Evolutionary conservation across 2,113 vertebrate genomes (phyloP).

Genomic region (Gambusia holbrooki): DNA sequence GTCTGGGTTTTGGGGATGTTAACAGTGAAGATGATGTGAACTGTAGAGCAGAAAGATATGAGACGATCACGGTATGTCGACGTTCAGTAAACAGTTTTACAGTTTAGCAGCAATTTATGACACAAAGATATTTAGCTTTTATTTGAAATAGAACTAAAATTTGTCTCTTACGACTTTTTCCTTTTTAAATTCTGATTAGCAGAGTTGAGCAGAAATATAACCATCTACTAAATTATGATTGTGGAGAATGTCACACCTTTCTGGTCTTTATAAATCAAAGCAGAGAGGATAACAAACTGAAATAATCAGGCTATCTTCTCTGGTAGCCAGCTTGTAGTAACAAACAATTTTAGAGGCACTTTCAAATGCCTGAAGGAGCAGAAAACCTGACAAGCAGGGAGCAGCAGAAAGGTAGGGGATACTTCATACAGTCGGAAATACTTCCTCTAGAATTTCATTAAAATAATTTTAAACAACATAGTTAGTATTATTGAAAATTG

Average conservation of each 20-base stretch:
- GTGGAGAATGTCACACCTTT: not conserved
- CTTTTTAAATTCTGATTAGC: not conserved
- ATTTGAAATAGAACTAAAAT: not conserved
- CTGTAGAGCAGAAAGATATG: conserved; percentile 68
- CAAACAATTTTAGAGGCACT: not conserved
- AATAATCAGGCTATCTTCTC: not conserved
- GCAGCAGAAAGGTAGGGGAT: not conserved
- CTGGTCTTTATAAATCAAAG: not conserved
- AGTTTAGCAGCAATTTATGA: not conserved
- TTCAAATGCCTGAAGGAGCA: not conserved
- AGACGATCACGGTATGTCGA: not conserved
- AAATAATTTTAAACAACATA: not conserved
- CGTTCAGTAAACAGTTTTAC: not conserved
- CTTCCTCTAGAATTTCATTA: not conserved
- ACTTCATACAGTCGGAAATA: not conserved
- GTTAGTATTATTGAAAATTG: too few species aligned
- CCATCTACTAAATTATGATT: not conserved
- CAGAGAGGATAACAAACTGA: not conserved
- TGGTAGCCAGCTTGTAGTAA: not conserved
- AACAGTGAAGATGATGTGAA: conserved; percentile 86
- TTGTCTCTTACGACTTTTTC: not conserved
- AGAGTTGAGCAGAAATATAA: not conserved
- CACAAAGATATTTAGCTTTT: not conserved
- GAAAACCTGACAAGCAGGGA: not conserved
- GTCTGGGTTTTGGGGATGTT: conserved; percentile 85